Evolutionary conservation across 1,140 invertebrate species (phyloP), one percentile per base, ranked within the genome.

Genomic region (Orchestia grillus): DNA sequence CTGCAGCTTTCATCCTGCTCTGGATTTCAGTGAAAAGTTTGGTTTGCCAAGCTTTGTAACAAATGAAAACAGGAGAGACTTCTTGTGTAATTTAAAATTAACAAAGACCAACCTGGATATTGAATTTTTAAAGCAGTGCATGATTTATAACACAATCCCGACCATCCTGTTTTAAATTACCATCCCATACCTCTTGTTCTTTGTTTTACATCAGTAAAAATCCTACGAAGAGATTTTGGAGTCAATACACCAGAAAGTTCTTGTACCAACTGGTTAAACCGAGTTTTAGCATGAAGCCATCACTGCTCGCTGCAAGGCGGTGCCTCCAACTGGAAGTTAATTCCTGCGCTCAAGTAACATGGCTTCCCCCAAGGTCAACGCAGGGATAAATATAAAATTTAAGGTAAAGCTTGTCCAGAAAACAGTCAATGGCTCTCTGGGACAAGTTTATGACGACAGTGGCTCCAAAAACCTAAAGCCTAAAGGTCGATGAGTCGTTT

Each of bases 381-480:
- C 42, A 19, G 44, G 90, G 90, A 44, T 43, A 43, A 92, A 92
- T 8, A 42, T 88, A 6, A 36, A 92, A 43, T 92, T 92, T 92
- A 11, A 43, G 15, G 6, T 92, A 42, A 43, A 44, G 41, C 41
- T 92, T 36, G 3, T 23, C 3, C 42, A 42, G 90, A 44, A 92
- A 28, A 92, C 8, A 92, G 44, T 92, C 36, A 92, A 43, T 92
- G 90, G 53, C n/a, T 42, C 95, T 95, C 95, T 45, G 11, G 40
- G 11, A 62, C 87, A 53, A 95, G 45, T 95, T 53, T 95, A 47
- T 95, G 95, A 11, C 11, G 95, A 95, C 95, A 95, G 44, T 95
- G n/a, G 44, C 95, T 36, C 40, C 44, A 95, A 40, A 45, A 41
- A 95, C 8, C 4, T 95, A 47, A 36, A 92, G 8, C 41, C 36